Conservation (phyloP, 2,797 vertebrate genomes). For the Pangasius krempfi region DNA sequence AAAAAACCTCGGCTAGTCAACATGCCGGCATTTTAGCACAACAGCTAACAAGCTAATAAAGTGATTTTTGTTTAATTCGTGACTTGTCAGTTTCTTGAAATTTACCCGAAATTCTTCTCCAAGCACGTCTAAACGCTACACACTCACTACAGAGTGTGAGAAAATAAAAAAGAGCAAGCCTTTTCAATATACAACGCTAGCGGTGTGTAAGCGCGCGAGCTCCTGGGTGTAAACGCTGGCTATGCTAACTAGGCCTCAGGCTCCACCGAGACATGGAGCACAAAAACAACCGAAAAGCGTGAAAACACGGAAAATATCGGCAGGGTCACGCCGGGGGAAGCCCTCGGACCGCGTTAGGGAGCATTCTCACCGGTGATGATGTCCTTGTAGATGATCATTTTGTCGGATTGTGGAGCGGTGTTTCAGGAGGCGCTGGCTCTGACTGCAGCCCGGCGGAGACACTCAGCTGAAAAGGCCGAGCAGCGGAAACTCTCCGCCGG, state of each 20-base stretch:
- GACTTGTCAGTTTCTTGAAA: background rate
- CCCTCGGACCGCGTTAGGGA: rapidly evolving
- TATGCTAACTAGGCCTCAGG: slow-evolving; percentile 22
- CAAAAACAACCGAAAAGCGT: background rate
- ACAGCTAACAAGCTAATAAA: background rate
- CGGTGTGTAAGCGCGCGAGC: background rate
- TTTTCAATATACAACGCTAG: background rate
- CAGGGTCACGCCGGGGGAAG: rapidly evolving
- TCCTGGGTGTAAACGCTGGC: background rate
- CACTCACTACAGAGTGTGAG: too few species aligned
- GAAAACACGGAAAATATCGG: background rate
- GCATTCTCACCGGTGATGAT: slow-evolving; percentile 57
- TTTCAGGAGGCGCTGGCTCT: slow-evolving; percentile 7
- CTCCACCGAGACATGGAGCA: background rate
- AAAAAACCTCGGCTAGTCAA: background rate
- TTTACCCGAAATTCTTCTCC: rapidly evolving
- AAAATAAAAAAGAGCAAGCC: background rate
- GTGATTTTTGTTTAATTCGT: background rate
- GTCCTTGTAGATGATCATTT: slow-evolving; percentile 65
- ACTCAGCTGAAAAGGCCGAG: slow-evolving; percentile 59
- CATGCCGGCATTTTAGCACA: slow-evolving; percentile 30
- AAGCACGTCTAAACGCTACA: background rate
- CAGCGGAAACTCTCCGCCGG: background rate
- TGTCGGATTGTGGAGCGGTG: slow-evolving; percentile 45
- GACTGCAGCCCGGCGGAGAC: slow-evolving; percentile 39